A percentile compares a stretch with the other conserved stretches of the same genome.
phyloP scores from a whole-genome alignment of 1,140 invertebrate genomes.

The Ostrea edulis region DNA sequence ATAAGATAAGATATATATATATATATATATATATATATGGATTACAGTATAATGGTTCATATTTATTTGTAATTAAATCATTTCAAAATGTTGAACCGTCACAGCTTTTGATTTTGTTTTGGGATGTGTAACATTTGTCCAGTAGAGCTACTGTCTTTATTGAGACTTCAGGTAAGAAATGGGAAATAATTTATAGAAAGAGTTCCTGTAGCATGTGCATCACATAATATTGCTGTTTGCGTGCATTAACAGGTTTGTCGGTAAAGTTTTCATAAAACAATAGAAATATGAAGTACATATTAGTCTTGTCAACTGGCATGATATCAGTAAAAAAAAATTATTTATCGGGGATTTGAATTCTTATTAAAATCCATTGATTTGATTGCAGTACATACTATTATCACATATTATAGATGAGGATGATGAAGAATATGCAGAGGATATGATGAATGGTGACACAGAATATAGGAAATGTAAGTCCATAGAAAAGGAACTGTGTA shows the following conservation, averaged over 20 bases:
- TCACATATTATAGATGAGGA: slow-evolving; percentile 59
- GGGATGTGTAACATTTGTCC: too few species aligned
- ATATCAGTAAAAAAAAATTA: too few species aligned
- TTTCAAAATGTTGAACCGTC: too few species aligned
- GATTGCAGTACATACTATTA: neutral
- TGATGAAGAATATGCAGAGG: slow-evolving; percentile 65
- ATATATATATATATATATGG: too few species aligned
- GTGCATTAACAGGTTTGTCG: neutral
- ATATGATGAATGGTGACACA: slow-evolving; percentile 71
- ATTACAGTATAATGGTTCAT: too few species aligned
- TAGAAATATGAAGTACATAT: neutral
- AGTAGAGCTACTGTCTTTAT: too few species aligned
- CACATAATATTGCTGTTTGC: neutral
- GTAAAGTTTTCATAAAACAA: neutral
- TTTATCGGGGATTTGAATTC: too few species aligned
- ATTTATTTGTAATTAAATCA: too few species aligned
- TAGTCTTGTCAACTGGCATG: too few species aligned
- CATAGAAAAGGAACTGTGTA: neutral
- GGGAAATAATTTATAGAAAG: neutral
- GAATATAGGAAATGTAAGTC: slow-evolving; percentile 69
- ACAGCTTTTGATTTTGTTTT: too few species aligned
- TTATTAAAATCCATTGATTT: neutral
- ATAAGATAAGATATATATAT: too few species aligned
- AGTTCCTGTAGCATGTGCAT: neutral
- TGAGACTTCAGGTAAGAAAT: too few species aligned